Evolutionary conservation across 2,888 invertebrate genomes (phyloP), one percentile per base, ranked within the genome.

Genomic region (Charanyca ferruginea): DNA sequence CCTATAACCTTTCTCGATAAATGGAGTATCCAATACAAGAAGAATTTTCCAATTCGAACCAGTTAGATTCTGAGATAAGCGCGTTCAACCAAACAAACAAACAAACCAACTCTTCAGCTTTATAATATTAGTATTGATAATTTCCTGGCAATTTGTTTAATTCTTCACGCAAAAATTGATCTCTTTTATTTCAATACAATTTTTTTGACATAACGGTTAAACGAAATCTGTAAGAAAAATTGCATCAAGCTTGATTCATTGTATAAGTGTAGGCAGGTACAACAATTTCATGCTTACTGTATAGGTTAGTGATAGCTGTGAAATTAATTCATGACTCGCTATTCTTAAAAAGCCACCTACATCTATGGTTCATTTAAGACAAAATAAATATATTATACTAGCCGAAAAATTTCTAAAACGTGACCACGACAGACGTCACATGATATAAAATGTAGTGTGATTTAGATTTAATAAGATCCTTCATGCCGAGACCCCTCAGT

Each of bases 241-340:
- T 35, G 7, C 42, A n/a, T 18, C n/a, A 16, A 28, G 38, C 38
- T 38, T 16, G 9, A n/a, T 9, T 22, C n/a, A 49, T 16, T 72
- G 28, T 2, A 13, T 23, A 28, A 20, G 18, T 38, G n/a, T 28
- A 51, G 16, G 7, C 20, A 48, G 16, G 4, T 22, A 48, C 16
- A 66, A 49, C n/a, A 51, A 73, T 67, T 73, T 65, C 73, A 49
- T n/a, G 35, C 25, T 44, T 11, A 64, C 42, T 13, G 7, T 41
- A 18, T 9, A 28, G 18, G 3, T 25, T 13, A 13, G 11, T 72
- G 64, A 72, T 49, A 51, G 22, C 65, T 51, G 49, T 73, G 44
- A 73, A 65, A 73, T 73, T 51, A 73, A 38, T 51, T 32, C 44
- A 38, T 28, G 22, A 38, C 22, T 28, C 18, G 42, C 42, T 8